Evolutionary conservation across 1,140 invertebrate genomes (phyloP).

Genomic region (Diachasmimorpha longicaudata): DNA sequence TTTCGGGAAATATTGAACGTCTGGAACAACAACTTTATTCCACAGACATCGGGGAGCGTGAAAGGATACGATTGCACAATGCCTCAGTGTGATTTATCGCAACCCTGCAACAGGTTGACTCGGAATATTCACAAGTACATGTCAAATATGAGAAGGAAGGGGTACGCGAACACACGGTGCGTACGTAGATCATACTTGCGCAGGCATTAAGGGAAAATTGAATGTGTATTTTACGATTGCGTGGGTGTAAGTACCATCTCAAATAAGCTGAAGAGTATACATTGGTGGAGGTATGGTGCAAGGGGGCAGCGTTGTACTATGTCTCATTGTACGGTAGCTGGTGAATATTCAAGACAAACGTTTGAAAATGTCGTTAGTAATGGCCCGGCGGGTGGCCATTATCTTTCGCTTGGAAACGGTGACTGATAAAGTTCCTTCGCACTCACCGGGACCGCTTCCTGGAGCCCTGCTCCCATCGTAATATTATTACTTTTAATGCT

Average conservation of each 20-base stretch:
- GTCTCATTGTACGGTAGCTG: background rate
- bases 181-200: constrained; percentile 34
- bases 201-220: constrained; percentile 10
- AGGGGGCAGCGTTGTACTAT: background rate
- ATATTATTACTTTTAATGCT: background rate
- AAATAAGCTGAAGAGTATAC: constrained; percentile 4
- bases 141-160: background rate
- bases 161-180: background rate
- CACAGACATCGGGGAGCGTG: background rate
- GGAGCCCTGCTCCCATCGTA: background rate
- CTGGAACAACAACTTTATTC: background rate
- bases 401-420: background rate
- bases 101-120: background rate
- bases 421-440: background rate
- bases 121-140: background rate
- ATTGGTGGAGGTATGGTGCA: background rate
- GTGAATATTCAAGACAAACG: background rate
- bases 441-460: background rate
- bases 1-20: background rate
- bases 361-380: constrained; percentile 28
- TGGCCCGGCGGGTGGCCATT: constrained; percentile 28
- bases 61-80: background rate
- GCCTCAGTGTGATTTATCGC: background rate
- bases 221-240: constrained; percentile 34
- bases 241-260: constrained; percentile 29